Evolutionary conservation across 2,113 vertebrate genomes (phyloP), one percentile per base, ranked within the genome.

Genomic region (Nicator chloris): DNA sequence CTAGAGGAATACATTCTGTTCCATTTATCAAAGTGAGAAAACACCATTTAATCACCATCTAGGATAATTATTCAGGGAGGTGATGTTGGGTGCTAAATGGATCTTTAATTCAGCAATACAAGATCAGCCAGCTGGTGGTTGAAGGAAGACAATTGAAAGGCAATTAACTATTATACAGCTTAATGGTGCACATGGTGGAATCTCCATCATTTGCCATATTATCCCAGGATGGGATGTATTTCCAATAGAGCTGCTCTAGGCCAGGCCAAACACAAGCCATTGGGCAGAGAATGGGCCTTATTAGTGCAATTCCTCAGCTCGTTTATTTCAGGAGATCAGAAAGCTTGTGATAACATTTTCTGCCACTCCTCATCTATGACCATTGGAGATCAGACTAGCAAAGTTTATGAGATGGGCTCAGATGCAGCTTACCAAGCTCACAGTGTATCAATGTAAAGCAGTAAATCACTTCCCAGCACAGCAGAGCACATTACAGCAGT

Each of bases 31-130:
- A 91, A 91, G 93, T 89, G 69, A 95, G 79, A 93, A 95, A 95
- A 93, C 66, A 92, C 81, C 44, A 89, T 89, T 97, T 97, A 96
- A 95, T 95, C 81, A 92, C 53, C 53, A 82, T 92, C 89, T 82
- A 92, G 49, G 60, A 69, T 86, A 93, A 93, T 96, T 95, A 95
- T 91, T 89, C 86, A 79, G 57, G 73, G 94, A 96, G 86, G 94
- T 95, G 89, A 92, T 92, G 82, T 50, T 93, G 92, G 96, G 86
- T 93, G 86, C 88, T 92, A 95, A 96, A 93, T 95, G 84, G 49
- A 71, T 95, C 92, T 95, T 97, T 96, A 92, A 95, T 94, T 96
- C 90, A 84, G 77, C 57, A 92, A 57, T 92, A 71, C 39, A 87
- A 82, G 81, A 95, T 86, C 73, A 95, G 88, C 89, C 95, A 97